These are phyloP conservation scores for Chloromyia formosa DNA, from an alignment of 2,888 invertebrate genomes.

Conservation along the genomic window DNA sequence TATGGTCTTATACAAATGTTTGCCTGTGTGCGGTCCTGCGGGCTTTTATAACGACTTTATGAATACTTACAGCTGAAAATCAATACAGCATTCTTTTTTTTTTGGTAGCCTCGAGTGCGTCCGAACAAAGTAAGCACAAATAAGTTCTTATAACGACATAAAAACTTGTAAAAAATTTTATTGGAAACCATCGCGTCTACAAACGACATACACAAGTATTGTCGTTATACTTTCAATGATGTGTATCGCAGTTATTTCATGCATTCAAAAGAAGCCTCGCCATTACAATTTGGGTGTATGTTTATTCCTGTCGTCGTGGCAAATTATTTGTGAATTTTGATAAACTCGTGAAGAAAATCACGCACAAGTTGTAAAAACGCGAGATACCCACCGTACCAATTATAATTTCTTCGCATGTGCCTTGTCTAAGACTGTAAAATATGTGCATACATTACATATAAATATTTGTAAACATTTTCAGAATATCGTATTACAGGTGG, in stretches of 20 bases:
- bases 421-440: neutral
- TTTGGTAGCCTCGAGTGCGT: too few species aligned
- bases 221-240: constrained; percentile 19
- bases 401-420: constrained; percentile 2
- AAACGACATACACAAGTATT: neutral
- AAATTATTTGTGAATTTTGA: constrained; percentile 23
- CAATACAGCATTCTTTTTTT: too few species aligned
- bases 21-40: too few species aligned
- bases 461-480: constrained; percentile 13
- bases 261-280: constrained; percentile 1
- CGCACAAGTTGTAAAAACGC: constrained; percentile 22
- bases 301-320: constrained; percentile 14
- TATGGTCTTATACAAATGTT: too few species aligned
- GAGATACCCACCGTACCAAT: constrained; percentile 1
- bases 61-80: too few species aligned
- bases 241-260: constrained; percentile 19
- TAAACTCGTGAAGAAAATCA: constrained; percentile 7
- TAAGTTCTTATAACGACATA: constrained; percentile 1
- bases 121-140: too few species aligned
- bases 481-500: neutral
- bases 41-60: too few species aligned
- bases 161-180: constrained; percentile 25
- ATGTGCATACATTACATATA: neutral
- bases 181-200: neutral
- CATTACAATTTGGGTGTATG: neutral